These are phyloP conservation scores for Priocnemis perturbator DNA, from an alignment of 2,888 invertebrate species.

Conservation along the genomic window DNA sequence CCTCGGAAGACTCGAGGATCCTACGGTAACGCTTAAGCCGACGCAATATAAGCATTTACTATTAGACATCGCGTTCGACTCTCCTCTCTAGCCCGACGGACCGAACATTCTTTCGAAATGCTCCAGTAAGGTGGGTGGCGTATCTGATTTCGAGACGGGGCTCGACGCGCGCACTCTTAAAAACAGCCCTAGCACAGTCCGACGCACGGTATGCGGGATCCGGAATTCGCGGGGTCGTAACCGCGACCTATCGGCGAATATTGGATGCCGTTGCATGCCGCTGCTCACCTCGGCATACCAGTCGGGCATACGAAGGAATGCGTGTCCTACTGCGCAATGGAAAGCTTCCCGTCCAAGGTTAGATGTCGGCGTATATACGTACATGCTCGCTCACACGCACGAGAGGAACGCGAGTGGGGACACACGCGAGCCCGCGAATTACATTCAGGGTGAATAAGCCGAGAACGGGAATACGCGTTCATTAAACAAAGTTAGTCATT, in stretches of 20 bases:
- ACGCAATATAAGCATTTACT: too few species aligned
- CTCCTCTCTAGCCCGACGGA: background rate
- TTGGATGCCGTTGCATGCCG: constrained; percentile 72
- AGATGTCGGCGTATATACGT: constrained; percentile 46
- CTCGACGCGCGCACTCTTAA: constrained; percentile 47
- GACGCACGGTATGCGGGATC: constrained; percentile 55
- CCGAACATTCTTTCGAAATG: constrained; percentile 29
- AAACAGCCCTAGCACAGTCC: constrained; percentile 36
- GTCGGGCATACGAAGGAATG: constrained; percentile 68
- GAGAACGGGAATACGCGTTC: constrained; percentile 24
- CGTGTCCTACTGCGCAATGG: constrained; percentile 66
- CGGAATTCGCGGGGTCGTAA: constrained; percentile 71
- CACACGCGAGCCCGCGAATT: background rate
- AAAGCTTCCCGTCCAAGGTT: constrained; percentile 65
- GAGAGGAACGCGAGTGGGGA: background rate
- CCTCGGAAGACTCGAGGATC: too few species aligned
- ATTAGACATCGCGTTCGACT: too few species aligned
- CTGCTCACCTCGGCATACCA: constrained; percentile 71
- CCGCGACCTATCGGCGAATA: constrained; percentile 71
- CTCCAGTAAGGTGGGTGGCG: background rate
- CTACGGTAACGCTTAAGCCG: too few species aligned
- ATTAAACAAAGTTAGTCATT: too few species aligned
- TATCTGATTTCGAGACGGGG: background rate
- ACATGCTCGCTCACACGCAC: constrained; percentile 29
- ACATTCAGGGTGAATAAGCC: constrained; percentile 45